Evolutionary conservation across 2,888 invertebrate species (phyloP).

Genomic region (Idaea aversata): DNA sequence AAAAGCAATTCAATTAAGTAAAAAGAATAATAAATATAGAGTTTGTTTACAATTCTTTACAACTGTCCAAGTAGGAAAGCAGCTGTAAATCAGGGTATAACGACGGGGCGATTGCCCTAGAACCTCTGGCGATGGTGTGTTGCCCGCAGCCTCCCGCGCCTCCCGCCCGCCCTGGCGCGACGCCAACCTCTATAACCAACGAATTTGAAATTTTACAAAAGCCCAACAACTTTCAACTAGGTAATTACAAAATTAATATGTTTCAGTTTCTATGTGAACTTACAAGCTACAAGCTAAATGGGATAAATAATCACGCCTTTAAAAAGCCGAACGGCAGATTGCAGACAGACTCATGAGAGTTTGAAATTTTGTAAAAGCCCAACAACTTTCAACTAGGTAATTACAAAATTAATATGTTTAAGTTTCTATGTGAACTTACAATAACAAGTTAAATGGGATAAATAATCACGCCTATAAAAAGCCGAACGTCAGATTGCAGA

Average conservation of each 20-base stretch:
- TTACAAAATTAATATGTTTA: background rate
- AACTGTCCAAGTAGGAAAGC: background rate
- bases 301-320: background rate
- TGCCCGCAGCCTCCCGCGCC: background rate
- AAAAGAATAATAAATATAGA: background rate
- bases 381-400: constrained; percentile 5
- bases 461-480: background rate
- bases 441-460: background rate
- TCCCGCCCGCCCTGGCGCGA: constrained; percentile 15
- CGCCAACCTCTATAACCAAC: constrained; percentile 19
- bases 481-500: constrained; percentile 10
- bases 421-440: background rate
- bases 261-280: background rate
- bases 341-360: background rate
- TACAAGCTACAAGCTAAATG: background rate
- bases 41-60: background rate
- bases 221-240: constrained; percentile 6
- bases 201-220: constrained; percentile 20
- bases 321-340: too few relatives aligned
- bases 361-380: constrained; percentile 17
- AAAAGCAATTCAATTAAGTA: background rate
- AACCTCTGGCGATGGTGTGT: background rate
- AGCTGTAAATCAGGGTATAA: background rate
- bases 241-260: background rate
- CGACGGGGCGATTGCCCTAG: background rate